phyloP scores from a whole-genome alignment of 2,888 invertebrate genomes.

The Lycaena phlaeas region DNA sequence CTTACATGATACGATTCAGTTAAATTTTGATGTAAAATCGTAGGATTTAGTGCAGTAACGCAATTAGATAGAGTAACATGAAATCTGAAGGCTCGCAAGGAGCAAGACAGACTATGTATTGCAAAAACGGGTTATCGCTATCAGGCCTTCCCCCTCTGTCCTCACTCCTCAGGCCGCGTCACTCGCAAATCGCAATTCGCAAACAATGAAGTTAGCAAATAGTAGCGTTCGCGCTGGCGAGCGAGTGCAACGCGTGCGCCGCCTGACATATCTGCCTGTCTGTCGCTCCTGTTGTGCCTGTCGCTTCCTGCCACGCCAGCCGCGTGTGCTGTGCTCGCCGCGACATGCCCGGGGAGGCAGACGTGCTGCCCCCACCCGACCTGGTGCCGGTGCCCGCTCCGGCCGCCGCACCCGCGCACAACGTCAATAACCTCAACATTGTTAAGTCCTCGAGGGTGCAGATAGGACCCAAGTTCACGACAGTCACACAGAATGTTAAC shows the following conservation, averaged over 20 bases:
- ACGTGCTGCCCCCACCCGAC: constrained; percentile 6
- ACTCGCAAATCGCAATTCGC: no score
- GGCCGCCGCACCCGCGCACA: constrained; percentile 27
- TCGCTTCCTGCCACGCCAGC: no score
- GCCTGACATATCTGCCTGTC: constrained; percentile 23
- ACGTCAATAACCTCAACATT: constrained; percentile 40
- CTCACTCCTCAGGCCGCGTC: no score
- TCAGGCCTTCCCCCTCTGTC: no score
- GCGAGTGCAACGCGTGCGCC: neutral
- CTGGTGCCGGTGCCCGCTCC: constrained; percentile 23
- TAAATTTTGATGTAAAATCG: no score
- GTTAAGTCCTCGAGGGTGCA: constrained; percentile 45
- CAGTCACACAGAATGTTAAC: constrained; percentile 51
- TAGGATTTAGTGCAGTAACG: no score
- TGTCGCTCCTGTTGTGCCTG: no score
- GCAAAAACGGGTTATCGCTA: no score
- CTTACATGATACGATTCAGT: no score
- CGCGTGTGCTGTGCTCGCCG: constrained; percentile 33
- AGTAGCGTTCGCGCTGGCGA: constrained; percentile 28
- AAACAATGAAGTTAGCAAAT: constrained; percentile 26
- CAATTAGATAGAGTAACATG: no score
- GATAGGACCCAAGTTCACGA: constrained; percentile 51
- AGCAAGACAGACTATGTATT: no score
- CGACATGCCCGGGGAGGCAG: constrained; percentile 22
- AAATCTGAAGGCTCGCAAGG: no score